A percentile compares a stretch with the other conserved stretches of the same genome.
Evolutionary conservation across 2,113 vertebrate genomes (phyloP).

Genomic region (Danionella cerebrum): DNA sequence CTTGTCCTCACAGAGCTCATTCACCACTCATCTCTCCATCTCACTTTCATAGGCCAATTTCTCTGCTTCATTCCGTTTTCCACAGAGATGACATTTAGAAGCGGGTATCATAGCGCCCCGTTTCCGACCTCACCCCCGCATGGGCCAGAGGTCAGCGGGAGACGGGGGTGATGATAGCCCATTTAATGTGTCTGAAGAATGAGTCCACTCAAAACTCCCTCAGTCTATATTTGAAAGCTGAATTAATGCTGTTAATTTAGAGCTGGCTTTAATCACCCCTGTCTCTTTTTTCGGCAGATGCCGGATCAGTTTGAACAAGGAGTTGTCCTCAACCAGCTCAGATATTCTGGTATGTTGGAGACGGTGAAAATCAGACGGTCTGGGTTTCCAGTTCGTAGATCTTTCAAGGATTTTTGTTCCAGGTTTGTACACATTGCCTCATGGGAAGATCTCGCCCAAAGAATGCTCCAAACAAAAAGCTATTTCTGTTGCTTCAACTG

Average conservation of each 20-base stretch:
- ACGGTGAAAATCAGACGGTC: conserved; percentile 87
- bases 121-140: conserved; percentile 36
- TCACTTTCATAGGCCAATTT: not conserved
- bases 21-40: conserved; percentile 25
- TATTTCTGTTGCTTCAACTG: too few species aligned
- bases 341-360: conserved; percentile 96
- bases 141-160: conserved; percentile 12
- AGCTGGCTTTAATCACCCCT: not conserved
- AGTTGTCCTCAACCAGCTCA: conserved; percentile 91
- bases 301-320: conserved; percentile 92
- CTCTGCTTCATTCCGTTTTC: not conserved
- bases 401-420: conserved; percentile 85
- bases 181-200: conserved; percentile 12
- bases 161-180: conserved; percentile 2
- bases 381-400: conserved; percentile 83
- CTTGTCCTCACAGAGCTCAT: conserved; percentile 24
- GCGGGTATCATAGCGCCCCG: conserved; percentile 13
- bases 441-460: too few species aligned
- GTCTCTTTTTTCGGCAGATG: conserved; percentile 64
- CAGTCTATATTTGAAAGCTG: conserved; percentile 4
- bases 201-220: not conserved
- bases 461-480: too few species aligned
- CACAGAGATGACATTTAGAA: conserved; percentile 39
- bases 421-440: conserved; percentile 70
- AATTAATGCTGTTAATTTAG: not conserved